Conservation (phyloP, 2,888 invertebrate genomes). For the Boloria euphrosyne region DNA sequence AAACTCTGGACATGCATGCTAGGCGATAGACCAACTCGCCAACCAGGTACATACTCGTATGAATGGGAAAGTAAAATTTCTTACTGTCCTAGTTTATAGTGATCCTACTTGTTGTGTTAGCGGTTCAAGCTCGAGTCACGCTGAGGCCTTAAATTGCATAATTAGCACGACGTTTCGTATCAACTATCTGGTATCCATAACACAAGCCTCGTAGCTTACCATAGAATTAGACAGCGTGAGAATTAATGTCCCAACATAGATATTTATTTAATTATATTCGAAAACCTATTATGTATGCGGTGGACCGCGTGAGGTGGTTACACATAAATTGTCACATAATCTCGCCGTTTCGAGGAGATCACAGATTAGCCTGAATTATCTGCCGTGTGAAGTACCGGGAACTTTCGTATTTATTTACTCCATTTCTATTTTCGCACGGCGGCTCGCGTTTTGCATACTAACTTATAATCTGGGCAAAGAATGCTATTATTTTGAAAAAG, state of each 20-base stretch:
- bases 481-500: no score
- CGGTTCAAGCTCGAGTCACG: no score
- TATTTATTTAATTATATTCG: slow-evolving; percentile 17
- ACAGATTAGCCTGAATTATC: slow-evolving; percentile 38
- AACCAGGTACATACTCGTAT: slow-evolving; percentile 9
- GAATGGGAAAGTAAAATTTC: slow-evolving; percentile 24
- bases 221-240: no score
- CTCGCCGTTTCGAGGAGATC: slow-evolving; percentile 35
- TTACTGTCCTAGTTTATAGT: no score
- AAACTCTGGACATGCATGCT: no score
- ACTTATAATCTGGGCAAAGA: slow-evolving; percentile 4
- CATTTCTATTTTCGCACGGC: slow-evolving; percentile 36
- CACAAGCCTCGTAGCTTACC: no score
- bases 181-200: no score
- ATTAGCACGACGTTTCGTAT: no score
- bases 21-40: not conserved
- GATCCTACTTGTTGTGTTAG: no score
- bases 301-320: slow-evolving; percentile 15
- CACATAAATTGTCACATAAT: slow-evolving; percentile 40
- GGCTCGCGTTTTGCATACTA: slow-evolving; percentile 25
- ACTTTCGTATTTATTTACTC: slow-evolving; percentile 32
- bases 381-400: slow-evolving; percentile 37
- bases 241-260: no score
- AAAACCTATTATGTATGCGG: slow-evolving; percentile 30
- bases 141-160: no score